These are phyloP conservation scores for Tipula vernalis DNA, from an alignment of 2,888 invertebrate species.

Conservation along the genomic window DNA sequence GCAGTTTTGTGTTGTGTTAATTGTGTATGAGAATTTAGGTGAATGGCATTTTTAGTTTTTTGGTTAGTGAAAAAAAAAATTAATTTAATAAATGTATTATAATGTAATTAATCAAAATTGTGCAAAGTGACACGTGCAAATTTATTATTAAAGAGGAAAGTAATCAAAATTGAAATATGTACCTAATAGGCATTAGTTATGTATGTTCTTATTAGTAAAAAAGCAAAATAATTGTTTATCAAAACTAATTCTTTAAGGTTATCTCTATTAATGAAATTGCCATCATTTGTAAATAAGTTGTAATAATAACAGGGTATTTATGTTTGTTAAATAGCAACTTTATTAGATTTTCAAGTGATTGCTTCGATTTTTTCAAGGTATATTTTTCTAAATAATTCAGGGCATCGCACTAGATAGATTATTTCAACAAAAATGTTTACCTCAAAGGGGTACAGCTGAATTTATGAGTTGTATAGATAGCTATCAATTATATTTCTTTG, in stretches of 20 bases:
- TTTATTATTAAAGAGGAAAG: not conserved
- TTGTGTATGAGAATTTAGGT: not conserved
- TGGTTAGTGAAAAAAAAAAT: not conserved
- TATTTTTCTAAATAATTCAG: not conserved
- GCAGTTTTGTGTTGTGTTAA: not conserved
- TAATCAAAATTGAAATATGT: not conserved
- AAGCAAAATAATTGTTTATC: not conserved
- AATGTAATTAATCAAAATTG: not conserved
- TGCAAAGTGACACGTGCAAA: not conserved
- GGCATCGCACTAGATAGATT: not conserved
- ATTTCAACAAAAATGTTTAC: not conserved
- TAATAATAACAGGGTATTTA: not conserved
- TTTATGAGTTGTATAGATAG: too few species aligned
- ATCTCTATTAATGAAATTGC: not conserved
- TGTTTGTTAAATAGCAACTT: not conserved
- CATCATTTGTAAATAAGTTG: not conserved
- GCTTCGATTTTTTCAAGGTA: not conserved
- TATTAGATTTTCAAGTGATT: not conserved
- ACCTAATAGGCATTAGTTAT: not conserved
- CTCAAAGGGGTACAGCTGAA: too few species aligned
- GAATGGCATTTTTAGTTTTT: not conserved
- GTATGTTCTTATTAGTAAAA: not conserved
- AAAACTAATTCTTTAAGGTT: too few species aligned
- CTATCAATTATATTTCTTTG: too few species aligned
- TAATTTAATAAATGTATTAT: not conserved